A percentile compares a stretch with the other conserved stretches of the same genome.
phyloP scores from a whole-genome alignment of 2,113 vertebrate genomes.

The Fulmarus glacialis region DNA sequence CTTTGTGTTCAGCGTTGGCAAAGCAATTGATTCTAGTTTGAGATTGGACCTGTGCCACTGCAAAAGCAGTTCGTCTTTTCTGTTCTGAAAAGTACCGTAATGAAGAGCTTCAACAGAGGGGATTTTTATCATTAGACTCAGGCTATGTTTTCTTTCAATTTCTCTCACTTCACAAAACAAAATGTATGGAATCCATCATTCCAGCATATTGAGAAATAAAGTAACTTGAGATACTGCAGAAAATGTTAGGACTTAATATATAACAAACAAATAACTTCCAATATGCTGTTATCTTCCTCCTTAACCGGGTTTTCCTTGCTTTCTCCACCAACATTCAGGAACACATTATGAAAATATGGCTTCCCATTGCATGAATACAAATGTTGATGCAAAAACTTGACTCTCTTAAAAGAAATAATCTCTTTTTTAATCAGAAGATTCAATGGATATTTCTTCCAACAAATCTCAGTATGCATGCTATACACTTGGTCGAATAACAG shows the following conservation, averaged over 20 bases:
- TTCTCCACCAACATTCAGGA: neutral
- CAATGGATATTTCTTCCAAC: neutral
- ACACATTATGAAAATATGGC: neutral
- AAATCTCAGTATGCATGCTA: neutral
- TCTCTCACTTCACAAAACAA: neutral
- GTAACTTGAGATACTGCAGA: slow-evolving; percentile 2
- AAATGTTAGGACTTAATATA: neutral
- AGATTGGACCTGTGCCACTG: slow-evolving; percentile 75
- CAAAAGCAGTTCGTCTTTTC: slow-evolving; percentile 66
- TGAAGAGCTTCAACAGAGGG: slow-evolving; percentile 44
- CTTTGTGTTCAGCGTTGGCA: slow-evolving; percentile 78
- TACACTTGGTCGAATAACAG: neutral
- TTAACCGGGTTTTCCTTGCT: neutral
- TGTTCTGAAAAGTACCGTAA: slow-evolving; percentile 58
- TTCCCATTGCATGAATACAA: neutral
- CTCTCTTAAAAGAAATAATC: neutral
- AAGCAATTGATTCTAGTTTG: slow-evolving; percentile 78
- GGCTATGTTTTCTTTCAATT: slow-evolving; percentile 33
- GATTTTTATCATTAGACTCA: slow-evolving; percentile 20
- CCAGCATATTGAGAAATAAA: slow-evolving; percentile 16
- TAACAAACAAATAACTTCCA: neutral
- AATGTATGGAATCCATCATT: slow-evolving; percentile 8
- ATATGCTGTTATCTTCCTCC: neutral
- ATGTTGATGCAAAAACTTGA: neutral
- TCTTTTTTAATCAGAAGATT: neutral